Evolutionary conservation across 2,888 invertebrate genomes (phyloP), one percentile per base, ranked within the genome.

Genomic region (Euplagia quadripunctaria): DNA sequence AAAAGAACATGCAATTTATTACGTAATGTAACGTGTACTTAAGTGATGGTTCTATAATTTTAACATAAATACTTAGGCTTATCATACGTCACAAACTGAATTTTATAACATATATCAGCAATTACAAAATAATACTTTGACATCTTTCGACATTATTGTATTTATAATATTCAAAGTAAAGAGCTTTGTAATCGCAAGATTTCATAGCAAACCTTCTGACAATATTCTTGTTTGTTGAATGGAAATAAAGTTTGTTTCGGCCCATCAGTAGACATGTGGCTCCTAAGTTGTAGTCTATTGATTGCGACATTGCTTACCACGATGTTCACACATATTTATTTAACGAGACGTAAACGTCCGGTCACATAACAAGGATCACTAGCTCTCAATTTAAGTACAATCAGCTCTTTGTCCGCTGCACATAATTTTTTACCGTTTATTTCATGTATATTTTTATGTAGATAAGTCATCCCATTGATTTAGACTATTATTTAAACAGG

Each of bases 281-380:
- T 78, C 79, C 71, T 77, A 77, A 83, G 79, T 78, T 71, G 64
- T 72, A 69, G 79, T 78, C 77, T 76, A 80, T 42, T 77, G 77
- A 83, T 87, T 88, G 82, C 84, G 79, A 85, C 85, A 87, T 82
- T 72, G 71, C 70, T 79, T 84, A 79, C 82, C 81, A 75, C 82
- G 83, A 79, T 79, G 78, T 75, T 82, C 85, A 84, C 85, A 85
- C 83, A 85, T 81, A 83, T 86, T 86, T 84, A 85, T 85, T 87
- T 83, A 89, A 87, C 86, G 86, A 89, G 87, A 88, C 84, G 83
- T 83, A 80, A 85, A 85, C 88, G 85, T 90, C 89, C 89, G 90
- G 87, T 84, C 86, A 87, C 87, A 85, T 85, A 82, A 83, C 85
- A 72, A 87, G 87, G 90, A 89, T 89, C 89, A 88, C 86, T 86